Base-by-base conservation (phyloP, 2,888 invertebrate species). In the Andrena bicolor region DNA sequence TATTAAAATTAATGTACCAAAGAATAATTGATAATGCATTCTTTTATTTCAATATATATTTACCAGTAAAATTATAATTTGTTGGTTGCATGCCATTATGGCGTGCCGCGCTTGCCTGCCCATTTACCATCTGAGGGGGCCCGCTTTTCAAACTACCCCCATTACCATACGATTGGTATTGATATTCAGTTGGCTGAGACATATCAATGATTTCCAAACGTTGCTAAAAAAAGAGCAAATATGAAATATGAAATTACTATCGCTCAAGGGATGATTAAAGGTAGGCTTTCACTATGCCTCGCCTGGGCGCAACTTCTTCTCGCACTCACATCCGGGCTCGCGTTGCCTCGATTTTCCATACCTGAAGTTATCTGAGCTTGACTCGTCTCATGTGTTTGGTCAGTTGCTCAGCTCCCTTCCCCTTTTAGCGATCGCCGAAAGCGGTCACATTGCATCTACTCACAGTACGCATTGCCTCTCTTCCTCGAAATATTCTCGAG, bases 151-250 rank as follows among this genome's bases (percentile, higher is more conserved):
- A 79, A 81, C 79, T 86, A 82, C 86, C 86, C 26, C 90, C 77
- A 75, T 91, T 90, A 56, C 82, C 61, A 61, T 90, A 90, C 49
- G 86, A 73, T 84, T 89, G 90, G 76, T 90, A 92, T 69, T 90
- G 91, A 83, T 93, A 90, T 76, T 91, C 90, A 64, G 87, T 88
- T 75, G 92, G 85, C 71, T 92, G 92, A 86, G 92, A 92, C 92
- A 93, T 93, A 77, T 76, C 80, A 83, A 70, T 86, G 58, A 66
- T 69, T 68, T 74, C 86, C 82, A 70, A 76, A 63, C 70, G 78
- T 87, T 84, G 84, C 92, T 92, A 84, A 75, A 87, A 87, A 88
- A 76, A 32, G 64, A 56, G 8, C 56, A 79, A 35, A 61, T 1
- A 41, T 28, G 56, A 61, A 48, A 74, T 16, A 20, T 8, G 13